These are phyloP conservation scores for Neosalanx taihuensis DNA, from an alignment of 2,797 vertebrate genomes.

Conservation along the genomic window DNA sequence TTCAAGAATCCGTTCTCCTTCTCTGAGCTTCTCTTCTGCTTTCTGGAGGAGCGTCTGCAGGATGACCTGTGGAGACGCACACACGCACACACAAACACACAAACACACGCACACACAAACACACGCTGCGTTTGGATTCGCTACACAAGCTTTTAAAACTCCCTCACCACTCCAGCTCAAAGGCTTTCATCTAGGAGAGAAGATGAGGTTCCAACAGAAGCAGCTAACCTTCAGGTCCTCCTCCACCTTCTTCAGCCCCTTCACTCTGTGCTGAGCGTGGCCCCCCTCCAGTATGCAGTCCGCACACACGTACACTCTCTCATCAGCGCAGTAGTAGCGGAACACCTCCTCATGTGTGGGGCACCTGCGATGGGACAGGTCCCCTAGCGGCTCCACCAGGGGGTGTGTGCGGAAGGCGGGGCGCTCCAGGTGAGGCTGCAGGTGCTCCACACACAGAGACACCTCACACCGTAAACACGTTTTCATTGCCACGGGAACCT, in stretches of 20 bases:
- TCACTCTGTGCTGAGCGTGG: conserved; percentile 67
- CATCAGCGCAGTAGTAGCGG: conserved; percentile 71
- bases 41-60: conserved; percentile 63
- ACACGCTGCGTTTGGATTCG: too few species aligned
- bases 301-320: conserved; percentile 63
- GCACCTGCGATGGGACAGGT: conserved; percentile 64
- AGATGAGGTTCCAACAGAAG: too few species aligned
- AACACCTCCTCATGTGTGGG: conserved; percentile 61
- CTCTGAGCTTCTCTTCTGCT: conserved; percentile 65
- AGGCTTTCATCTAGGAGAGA: too few species aligned
- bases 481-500: conserved; percentile 54
- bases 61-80: conserved; percentile 52
- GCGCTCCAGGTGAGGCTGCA: conserved; percentile 68
- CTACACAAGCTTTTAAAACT: too few species aligned
- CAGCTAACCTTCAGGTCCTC: conserved; percentile 71
- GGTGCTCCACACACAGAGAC: conserved; percentile 68
- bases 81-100: background rate
- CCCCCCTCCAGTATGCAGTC: conserved; percentile 70
- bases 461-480: conserved; percentile 73
- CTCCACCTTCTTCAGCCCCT: conserved; percentile 66
- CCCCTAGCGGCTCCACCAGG: conserved; percentile 68
- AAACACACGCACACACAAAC: background rate
- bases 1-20: conserved; percentile 60
- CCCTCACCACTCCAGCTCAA: too few species aligned
- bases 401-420: conserved; percentile 68